These are phyloP conservation scores for Contarinia nasturtii DNA, from an alignment of 1,140 invertebrate species.

Conservation along the genomic window DNA sequence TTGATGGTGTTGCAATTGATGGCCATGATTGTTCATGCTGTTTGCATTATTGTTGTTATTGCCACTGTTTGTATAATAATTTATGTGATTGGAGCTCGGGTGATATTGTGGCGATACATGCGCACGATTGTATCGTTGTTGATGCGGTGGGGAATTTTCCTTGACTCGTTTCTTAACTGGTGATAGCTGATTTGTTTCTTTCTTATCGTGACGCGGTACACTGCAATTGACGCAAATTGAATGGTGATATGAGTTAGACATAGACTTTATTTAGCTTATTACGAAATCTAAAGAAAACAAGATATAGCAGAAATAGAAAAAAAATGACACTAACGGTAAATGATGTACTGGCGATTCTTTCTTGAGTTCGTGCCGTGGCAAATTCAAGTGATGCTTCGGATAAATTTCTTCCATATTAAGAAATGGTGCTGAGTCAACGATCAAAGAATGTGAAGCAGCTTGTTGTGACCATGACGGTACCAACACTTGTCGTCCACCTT, in stretches of 20 bases:
- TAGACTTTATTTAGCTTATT: neutral
- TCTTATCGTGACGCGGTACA: conserved; percentile 46
- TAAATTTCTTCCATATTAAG: conserved; percentile 36
- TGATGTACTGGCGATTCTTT: conserved; percentile 25
- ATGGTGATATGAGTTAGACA: conserved; percentile 6
- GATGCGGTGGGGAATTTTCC: conserved; percentile 75
- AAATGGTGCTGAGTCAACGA: conserved; percentile 58
- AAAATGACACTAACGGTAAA: conserved; percentile 15
- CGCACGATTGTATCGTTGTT: conserved; percentile 30
- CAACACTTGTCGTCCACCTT: conserved; percentile 57
- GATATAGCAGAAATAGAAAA: neutral
- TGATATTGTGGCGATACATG: conserved; percentile 23
- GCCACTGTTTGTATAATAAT: neutral
- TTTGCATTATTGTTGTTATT: neutral
- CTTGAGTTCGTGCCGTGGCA: conserved; percentile 23
- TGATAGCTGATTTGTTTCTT: conserved; percentile 78
- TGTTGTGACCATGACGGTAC: conserved; percentile 77
- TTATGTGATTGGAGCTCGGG: neutral
- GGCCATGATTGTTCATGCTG: neutral
- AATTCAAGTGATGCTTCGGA: conserved; percentile 23
- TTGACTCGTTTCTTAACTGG: conserved; percentile 97
- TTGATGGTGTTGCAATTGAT: neutral
- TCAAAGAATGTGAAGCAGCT: conserved; percentile 54
- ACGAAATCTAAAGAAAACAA: neutral
- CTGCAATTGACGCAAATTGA: too few species aligned